Conservation (phyloP, 2,113 vertebrate genomes). For the Dicrurus megarhynchus region DNA sequence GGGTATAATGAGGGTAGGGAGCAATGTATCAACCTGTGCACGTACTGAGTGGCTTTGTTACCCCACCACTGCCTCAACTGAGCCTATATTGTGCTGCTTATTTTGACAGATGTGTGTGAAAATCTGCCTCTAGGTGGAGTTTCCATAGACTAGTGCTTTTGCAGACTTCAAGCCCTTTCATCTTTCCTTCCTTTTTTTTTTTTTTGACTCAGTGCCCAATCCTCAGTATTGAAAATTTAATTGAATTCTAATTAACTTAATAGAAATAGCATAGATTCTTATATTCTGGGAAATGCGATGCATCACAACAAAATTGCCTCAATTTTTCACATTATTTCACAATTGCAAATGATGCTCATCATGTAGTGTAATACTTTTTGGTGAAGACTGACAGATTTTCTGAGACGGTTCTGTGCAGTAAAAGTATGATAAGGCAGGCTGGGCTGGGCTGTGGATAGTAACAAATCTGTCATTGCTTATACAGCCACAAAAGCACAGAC, state of each 20-base stretch:
- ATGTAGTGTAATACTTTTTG: not conserved
- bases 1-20: not conserved
- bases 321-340: not conserved
- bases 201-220: not conserved
- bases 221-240: not conserved
- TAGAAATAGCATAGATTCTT: not conserved
- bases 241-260: not conserved
- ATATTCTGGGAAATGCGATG: not conserved
- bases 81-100: not conserved
- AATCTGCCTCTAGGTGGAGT: slow-evolving; percentile 11
- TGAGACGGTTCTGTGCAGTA: not conserved
- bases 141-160: not conserved
- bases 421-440: not conserved
- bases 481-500: not conserved
- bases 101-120: not conserved
- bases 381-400: not conserved
- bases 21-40: not conserved
- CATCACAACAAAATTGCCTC: not conserved
- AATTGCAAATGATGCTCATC: not conserved
- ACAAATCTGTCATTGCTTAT: not conserved
- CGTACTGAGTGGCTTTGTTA: not conserved
- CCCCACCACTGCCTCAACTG: not conserved
- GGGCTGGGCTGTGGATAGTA: not conserved
- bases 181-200: not conserved
- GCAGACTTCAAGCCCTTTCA: not conserved